Conservation (phyloP, 2,797 vertebrate species). For the Echeneis naucrates region DNA sequence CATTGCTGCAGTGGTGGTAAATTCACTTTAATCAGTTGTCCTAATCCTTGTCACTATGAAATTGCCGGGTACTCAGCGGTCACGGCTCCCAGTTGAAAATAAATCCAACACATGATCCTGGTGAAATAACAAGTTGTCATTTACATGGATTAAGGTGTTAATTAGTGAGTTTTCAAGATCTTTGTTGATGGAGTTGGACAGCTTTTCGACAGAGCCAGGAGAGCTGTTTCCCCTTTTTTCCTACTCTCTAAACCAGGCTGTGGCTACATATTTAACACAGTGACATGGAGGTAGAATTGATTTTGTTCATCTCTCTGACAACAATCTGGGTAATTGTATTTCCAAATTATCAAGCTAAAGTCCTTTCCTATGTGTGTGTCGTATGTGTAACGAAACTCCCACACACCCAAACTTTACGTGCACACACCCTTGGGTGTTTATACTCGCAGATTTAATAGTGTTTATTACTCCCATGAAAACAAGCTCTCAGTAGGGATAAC, state of each 20-base stretch:
- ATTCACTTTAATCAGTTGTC: too few relatives aligned
- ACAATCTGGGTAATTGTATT: background rate
- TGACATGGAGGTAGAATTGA: background rate
- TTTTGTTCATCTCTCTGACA: background rate
- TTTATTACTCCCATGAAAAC: slow-evolving; percentile 15
- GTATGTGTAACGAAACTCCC: background rate
- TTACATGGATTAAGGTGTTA: background rate
- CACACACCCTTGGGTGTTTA: slow-evolving; percentile 14
- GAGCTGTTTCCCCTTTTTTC: background rate
- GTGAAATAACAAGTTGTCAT: too few relatives aligned
- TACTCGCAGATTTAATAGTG: slow-evolving; percentile 21
- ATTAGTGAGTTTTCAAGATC: background rate
- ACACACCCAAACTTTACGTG: background rate
- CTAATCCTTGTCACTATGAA: too few relatives aligned
- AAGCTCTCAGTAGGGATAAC: slow-evolving; percentile 7
- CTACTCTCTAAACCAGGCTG: too few relatives aligned
- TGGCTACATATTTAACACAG: background rate
- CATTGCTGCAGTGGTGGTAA: background rate
- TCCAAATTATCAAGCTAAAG: background rate
- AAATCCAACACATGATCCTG: background rate
- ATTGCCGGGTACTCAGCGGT: too few relatives aligned
- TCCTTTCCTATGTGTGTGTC: background rate
- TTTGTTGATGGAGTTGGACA: background rate
- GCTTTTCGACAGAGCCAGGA: background rate
- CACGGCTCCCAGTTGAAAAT: background rate